phyloP scores from a whole-genome alignment of 2,888 invertebrate species.

The Gandaritis pyraliata region DNA sequence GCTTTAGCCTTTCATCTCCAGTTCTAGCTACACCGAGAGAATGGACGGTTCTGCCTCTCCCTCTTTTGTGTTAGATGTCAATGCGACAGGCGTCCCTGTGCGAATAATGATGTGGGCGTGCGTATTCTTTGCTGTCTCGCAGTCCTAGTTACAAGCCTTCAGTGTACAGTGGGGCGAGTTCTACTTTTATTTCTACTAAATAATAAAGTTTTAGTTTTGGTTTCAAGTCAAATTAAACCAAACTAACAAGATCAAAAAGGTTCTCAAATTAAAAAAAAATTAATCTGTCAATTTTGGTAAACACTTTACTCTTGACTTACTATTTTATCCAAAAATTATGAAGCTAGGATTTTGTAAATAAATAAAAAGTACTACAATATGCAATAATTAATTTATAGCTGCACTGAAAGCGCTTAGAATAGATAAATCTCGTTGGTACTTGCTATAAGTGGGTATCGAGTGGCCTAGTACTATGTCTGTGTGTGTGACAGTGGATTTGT shows the following conservation, averaged over 20 bases:
- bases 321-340: too few relatives aligned
- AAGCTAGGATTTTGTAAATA: too few relatives aligned
- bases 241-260: too few relatives aligned
- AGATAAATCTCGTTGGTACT: not conserved
- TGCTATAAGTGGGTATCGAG: not conserved
- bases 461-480: not conserved
- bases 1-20: not conserved
- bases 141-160: not conserved
- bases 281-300: too few relatives aligned
- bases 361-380: too few relatives aligned
- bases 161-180: too few relatives aligned
- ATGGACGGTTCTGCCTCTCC: slow-evolving; percentile 5
- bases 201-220: too few relatives aligned
- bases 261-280: too few relatives aligned
- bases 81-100: slow-evolving; percentile 19
- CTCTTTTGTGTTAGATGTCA: slow-evolving; percentile 25
- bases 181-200: not conserved
- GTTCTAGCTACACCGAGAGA: not conserved
- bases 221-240: too few relatives aligned
- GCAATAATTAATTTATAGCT: not conserved
- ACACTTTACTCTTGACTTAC: too few relatives aligned
- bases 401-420: not conserved
- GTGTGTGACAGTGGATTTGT: not conserved
- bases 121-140: not conserved
- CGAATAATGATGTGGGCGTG: slow-evolving; percentile 7